phyloP scores from a whole-genome alignment of 2,113 vertebrate genomes.

The Syngnathus typhle region DNA sequence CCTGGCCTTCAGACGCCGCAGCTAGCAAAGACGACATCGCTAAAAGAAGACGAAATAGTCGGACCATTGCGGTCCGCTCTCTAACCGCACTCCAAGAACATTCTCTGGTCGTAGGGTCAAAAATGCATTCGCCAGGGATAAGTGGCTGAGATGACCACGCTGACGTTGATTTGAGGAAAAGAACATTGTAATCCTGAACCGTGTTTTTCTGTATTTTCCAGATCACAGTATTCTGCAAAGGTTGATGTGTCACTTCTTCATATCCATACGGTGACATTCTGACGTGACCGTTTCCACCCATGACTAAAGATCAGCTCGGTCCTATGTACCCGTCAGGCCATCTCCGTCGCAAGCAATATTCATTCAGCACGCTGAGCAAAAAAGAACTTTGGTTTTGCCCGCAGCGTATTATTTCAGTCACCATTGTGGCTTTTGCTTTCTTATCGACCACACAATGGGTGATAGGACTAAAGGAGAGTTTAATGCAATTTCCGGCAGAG shows the following conservation, averaged over 20 bases:
- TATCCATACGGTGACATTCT: neutral
- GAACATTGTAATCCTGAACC: too few species aligned
- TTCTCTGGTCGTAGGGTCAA: neutral
- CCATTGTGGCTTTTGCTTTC: constrained; percentile 4
- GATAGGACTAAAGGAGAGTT: neutral
- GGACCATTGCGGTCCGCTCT: neutral
- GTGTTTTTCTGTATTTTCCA: too few species aligned
- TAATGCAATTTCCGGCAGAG: constrained; percentile 3
- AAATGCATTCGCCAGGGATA: neutral
- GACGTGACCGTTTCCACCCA: neutral
- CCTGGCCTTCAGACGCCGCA: neutral
- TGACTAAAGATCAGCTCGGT: neutral
- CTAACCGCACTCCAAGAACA: neutral
- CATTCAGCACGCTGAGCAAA: neutral
- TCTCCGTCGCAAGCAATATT: constrained; percentile 1
- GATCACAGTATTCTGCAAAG: too few species aligned
- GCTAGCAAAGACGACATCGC: neutral
- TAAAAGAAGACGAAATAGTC: neutral
- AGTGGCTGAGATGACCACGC: too few species aligned
- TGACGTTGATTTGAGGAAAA: too few species aligned
- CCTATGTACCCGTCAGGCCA: neutral
- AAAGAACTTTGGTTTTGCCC: neutral
- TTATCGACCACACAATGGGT: neutral
- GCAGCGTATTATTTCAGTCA: neutral
- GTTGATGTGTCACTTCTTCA: neutral